Evolutionary conservation across 2,888 invertebrate species (phyloP), one percentile per base, ranked within the genome.

Genomic region (Plutella xylostella): DNA sequence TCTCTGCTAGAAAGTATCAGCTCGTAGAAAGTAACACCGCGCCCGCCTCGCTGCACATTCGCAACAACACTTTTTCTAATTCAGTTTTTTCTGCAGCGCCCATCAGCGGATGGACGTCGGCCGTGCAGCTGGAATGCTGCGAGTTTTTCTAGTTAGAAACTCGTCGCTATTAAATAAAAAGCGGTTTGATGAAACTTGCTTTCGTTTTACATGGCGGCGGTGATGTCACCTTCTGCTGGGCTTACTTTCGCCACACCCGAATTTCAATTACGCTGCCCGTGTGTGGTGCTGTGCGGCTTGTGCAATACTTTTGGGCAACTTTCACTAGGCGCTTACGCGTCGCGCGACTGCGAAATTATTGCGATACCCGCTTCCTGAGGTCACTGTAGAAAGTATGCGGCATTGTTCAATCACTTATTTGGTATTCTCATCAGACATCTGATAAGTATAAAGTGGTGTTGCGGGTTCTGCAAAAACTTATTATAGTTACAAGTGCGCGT

Each of bases 11-110:
- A 83, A 83, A 83, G 83, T 82, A 75, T 78, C 63, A 70, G n/a
- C n/a, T n/a, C n/a, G n/a, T 83, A 79, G 83, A 83, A 83, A 83
- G 83, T 83, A 83, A 83, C 72, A 80, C 75, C 72, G 73, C 70
- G 63, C 66, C 58, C 64, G 68, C 71, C 73, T 70, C 68, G 67
- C 77, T 77, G 72, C 69, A 68, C 69, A 60, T 54, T 44, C 40
- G 48, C 48, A 28, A 34, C 15, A 9, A 33, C 47, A 52, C 62
- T 72, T 74, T 77, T 71, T 67, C 59, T 69, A 57, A 56, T 54
- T 56, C 53, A 58, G 49, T 67, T 74, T 72, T 73, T 59, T 21
- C 28, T 43, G 6, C n/a, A n/a, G n/a, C n/a, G n/a, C n/a, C n/a
- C n/a, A 31, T 15, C 39, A 19, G n/a, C 37, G 30, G 42, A 43